Conservation (phyloP, 2,797 vertebrate species). For the Catamblyrhynchus diadema region DNA sequence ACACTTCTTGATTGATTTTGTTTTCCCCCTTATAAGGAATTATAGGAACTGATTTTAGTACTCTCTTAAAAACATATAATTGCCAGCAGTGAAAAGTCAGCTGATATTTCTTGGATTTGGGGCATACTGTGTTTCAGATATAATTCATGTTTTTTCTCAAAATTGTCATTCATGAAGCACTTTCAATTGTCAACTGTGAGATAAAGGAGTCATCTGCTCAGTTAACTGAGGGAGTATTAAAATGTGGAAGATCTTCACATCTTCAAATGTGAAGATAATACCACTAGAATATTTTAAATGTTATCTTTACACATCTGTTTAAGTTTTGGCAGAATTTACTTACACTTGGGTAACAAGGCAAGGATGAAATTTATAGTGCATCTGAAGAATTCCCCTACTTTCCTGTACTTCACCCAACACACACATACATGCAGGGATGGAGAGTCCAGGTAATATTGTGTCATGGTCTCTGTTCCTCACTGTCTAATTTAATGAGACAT, state of each 20-base stretch:
- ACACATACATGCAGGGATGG: accelerated
- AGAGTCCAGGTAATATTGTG: not conserved
- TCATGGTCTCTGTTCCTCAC: not conserved
- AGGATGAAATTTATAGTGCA: not conserved
- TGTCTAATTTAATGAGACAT: not conserved
- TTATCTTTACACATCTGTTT: not conserved
- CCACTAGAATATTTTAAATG: not conserved
- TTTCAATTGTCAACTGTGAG: not conserved
- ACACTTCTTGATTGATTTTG: slow-evolving; percentile 12
- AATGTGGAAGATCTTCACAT: not conserved
- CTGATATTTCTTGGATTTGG: not conserved
- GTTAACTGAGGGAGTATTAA: slow-evolving; percentile 19
- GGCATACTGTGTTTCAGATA: not conserved
- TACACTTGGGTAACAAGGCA: too few relatives aligned
- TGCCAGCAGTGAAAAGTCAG: not conserved
- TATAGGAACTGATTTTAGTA: not conserved
- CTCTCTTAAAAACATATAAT: not conserved
- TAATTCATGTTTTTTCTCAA: not conserved
- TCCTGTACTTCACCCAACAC: accelerated
- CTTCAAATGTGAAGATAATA: not conserved
- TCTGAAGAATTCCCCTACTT: not conserved
- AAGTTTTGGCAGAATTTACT: not conserved
- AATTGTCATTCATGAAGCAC: not conserved
- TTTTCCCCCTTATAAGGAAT: not conserved
- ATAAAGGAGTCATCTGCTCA: not conserved